A percentile compares a stretch with the other conserved stretches of the same genome.
phyloP scores from a whole-genome alignment of 2,888 invertebrate species.

The Dusona sp. region DNA sequence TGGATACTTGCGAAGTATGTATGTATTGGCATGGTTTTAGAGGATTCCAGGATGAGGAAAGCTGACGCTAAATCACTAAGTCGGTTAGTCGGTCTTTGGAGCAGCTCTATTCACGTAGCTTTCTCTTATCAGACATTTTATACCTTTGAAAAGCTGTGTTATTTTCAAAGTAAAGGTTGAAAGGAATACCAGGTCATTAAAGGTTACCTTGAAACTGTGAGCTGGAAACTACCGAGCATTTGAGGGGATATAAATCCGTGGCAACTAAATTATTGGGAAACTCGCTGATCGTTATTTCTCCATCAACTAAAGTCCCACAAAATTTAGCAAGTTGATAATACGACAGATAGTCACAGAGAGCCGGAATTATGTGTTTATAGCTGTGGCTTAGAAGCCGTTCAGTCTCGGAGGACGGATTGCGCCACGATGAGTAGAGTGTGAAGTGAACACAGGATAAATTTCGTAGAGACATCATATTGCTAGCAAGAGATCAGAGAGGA shows the following conservation, averaged over 20 bases:
- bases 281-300: background rate
- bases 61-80: background rate
- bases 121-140: background rate
- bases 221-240: background rate
- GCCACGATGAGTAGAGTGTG: constrained; percentile 6
- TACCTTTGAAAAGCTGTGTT: background rate
- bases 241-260: background rate
- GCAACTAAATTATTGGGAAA: background rate
- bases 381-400: constrained; percentile 24
- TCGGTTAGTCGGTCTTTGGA: background rate
- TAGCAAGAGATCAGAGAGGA: constrained; percentile 16
- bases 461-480: constrained; percentile 31
- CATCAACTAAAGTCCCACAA: background rate
- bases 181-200: background rate
- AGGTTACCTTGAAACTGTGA: background rate
- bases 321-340: constrained; percentile 11
- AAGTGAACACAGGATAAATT: constrained; percentile 35
- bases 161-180: background rate
- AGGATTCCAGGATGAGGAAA: background rate
- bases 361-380: constrained; percentile 33
- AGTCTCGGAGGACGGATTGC: constrained; percentile 32
- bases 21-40: background rate
- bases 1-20: background rate
- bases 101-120: background rate
- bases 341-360: background rate